phyloP scores from a whole-genome alignment of 1,140 invertebrate species.

The Alviniconcha marisindica region DNA sequence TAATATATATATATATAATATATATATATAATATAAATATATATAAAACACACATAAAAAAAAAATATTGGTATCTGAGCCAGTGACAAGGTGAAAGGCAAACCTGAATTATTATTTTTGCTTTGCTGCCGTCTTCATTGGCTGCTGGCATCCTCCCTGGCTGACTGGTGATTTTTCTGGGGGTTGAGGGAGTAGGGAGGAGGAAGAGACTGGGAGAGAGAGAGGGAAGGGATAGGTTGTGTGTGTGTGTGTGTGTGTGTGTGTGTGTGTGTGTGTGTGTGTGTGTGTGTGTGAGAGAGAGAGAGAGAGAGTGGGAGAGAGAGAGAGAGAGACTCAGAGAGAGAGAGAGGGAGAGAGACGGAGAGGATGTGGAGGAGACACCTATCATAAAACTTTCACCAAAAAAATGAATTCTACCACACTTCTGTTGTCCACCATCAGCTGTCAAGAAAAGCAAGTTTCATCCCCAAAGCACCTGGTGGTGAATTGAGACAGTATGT shows the following conservation, averaged over 20 bases:
- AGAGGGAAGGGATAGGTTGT: too few relatives aligned
- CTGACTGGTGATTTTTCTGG: neutral
- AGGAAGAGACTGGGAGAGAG: neutral
- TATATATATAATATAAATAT: too few relatives aligned
- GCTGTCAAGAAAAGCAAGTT: neutral
- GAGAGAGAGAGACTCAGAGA: neutral
- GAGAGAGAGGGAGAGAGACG: neutral
- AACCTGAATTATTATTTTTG: too few relatives aligned
- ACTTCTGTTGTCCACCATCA: neutral
- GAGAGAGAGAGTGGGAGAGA: too few relatives aligned
- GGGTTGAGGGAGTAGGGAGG: neutral
- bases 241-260: constrained; percentile 1
- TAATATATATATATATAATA: too few relatives aligned
- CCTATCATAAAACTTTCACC: neutral
- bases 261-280: neutral
- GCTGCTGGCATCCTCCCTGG: too few relatives aligned
- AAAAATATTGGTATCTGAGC: too few relatives aligned
- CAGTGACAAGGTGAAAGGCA: neutral
- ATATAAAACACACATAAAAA: too few relatives aligned
- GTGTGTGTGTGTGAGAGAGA: neutral
- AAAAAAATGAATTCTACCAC: neutral
- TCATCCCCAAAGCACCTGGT: neutral
- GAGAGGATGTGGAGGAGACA: neutral
- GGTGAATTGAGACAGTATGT: neutral
- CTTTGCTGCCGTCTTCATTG: too few relatives aligned